Evolutionary conservation across 2,797 vertebrate species (phyloP).

Genomic region (Schizothorax lantsangensis): DNA sequence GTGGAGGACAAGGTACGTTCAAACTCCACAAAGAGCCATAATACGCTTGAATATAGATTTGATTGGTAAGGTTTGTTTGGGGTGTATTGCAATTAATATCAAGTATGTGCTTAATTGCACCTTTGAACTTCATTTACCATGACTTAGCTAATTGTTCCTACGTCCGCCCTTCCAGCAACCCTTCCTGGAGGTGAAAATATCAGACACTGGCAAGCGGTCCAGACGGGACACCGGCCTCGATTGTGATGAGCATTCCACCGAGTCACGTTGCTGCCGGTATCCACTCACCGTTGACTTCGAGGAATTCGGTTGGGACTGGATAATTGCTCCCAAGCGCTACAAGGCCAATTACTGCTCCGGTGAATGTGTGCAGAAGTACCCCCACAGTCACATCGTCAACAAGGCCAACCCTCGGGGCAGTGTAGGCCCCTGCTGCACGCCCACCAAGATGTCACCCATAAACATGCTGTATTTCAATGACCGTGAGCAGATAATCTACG

Average conservation of each 20-base stretch:
- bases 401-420: slow-evolving; percentile 92
- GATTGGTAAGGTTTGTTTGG: background rate
- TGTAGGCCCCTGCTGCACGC: slow-evolving; percentile 94
- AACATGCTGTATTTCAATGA: slow-evolving; percentile 98
- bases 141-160: background rate
- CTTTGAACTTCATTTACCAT: background rate
- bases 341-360: slow-evolving; percentile 97
- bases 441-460: slow-evolving; percentile 97
- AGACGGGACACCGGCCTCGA: slow-evolving; percentile 85
- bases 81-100: background rate
- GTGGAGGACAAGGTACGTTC: background rate
- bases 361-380: slow-evolving; percentile 97
- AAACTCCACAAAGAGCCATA: no score
- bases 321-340: slow-evolving; percentile 89
- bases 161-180: slow-evolving; percentile 76
- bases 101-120: background rate
- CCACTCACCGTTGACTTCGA: slow-evolving; percentile 89
- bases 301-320: slow-evolving; percentile 90
- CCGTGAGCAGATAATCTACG: slow-evolving; percentile 95
- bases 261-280: slow-evolving; percentile 87
- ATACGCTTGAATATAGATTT: background rate
- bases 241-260: slow-evolving; percentile 85
- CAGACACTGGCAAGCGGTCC: slow-evolving; percentile 82
- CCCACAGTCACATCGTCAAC: slow-evolving; percentile 94
- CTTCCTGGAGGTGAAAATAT: slow-evolving; percentile 88